Base-by-base conservation (phyloP, 2,797 vertebrate genomes). In the Acanthornis magna region DNA sequence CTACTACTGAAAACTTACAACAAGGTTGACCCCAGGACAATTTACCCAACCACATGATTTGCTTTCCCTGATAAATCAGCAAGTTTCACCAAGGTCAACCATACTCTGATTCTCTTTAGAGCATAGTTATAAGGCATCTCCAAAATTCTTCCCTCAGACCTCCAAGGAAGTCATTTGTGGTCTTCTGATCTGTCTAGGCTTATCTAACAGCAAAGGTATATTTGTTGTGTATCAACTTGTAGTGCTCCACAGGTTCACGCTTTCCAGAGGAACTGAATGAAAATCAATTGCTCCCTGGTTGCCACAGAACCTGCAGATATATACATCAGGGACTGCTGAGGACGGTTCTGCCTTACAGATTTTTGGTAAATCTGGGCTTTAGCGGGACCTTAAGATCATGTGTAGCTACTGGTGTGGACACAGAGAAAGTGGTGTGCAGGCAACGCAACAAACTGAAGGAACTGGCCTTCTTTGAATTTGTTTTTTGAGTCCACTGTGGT, bases 161-260 rank as follows among this genome's bases (percentile, higher is more conserved):
- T 76, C 51, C 36, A 45, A n/a, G 32, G n/a, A 93, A 60, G n/a
- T 2, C 1, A 16, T 38, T 3, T 79, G 22, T 54, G 32, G 40
- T 12, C 27, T 78, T 72, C 53, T 38, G 23, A 7, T 70, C 25
- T 54, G 14, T 48, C 45, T 27, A 57, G 40, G 11, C 5, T 82
- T 53, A 27, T 27, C 45, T 45, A 70, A 36, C 2, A 70, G 29
- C 9, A 34, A 11, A 77, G 14, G 21, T n/a, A n/a, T 20, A 18
- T 16, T 88, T 66, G 19, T 22, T 65, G 8, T n/a, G 71, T 16
- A 27, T 17, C 20, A 10, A 23, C 4, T 25, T 61, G 26, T 19
- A 19, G 21, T 38, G 8, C 36, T 66, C 63, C 9, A 2, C 13
- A 11, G 7, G 10, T 23, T 36, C 10, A 5, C 0, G 0, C 1